Conservation (phyloP, 2,797 vertebrate species). For the Notoglanidium macrostoma region DNA sequence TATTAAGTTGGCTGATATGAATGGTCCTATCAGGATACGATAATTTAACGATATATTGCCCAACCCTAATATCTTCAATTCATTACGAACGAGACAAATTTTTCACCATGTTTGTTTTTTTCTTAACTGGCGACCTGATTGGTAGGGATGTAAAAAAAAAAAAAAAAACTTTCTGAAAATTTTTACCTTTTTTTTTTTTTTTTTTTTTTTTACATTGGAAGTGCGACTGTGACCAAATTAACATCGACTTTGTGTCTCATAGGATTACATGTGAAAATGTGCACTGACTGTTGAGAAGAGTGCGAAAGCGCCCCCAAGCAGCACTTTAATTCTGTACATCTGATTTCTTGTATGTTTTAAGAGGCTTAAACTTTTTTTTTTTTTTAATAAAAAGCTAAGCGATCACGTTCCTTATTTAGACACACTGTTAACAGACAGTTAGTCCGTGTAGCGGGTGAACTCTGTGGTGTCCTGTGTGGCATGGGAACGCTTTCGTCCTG, state of each 20-base stretch:
- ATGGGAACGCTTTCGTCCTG: conserved; percentile 39
- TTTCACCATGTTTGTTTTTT: not conserved
- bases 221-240: not conserved
- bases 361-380: not conserved
- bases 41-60: too few species aligned
- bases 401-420: not conserved
- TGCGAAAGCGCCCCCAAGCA: not conserved
- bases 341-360: not conserved
- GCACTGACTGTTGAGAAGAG: not conserved
- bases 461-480: conserved; percentile 29
- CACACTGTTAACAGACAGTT: not conserved
- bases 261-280: not conserved
- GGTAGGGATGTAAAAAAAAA: not conserved
- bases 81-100: not conserved
- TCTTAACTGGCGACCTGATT: not conserved
- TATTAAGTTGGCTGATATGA: too few species aligned
- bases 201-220: not conserved
- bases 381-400: not conserved
- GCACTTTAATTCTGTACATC: not conserved
- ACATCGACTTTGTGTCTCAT: not conserved
- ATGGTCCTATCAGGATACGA: too few species aligned
- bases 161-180: not conserved
- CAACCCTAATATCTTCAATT: not conserved
- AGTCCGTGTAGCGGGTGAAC: not conserved
- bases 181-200: not conserved